phyloP scores from a whole-genome alignment of 2,113 vertebrate species.

The Aphyosemion australe region DNA sequence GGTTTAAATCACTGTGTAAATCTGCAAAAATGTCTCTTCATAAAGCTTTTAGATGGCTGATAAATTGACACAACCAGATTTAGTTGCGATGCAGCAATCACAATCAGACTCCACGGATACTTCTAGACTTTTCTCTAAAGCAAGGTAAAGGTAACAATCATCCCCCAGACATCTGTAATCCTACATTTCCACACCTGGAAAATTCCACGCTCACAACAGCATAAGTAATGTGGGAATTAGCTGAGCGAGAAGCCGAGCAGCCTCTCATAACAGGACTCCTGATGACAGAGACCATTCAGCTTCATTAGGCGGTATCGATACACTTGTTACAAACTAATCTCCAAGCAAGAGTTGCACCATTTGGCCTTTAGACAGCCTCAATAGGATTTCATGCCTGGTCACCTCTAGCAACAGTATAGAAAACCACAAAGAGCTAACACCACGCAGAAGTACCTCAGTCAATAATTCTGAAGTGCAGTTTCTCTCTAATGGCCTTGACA shows the following conservation, averaged over 20 bases:
- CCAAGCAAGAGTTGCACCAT: slow-evolving; percentile 38
- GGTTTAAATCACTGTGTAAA: background rate
- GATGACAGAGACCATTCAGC: slow-evolving; percentile 63
- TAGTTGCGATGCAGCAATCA: slow-evolving; percentile 17
- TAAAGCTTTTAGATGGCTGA: slow-evolving; percentile 1
- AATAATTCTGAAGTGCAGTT: slow-evolving; percentile 44
- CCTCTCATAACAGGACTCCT: slow-evolving; percentile 36
- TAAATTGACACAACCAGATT: slow-evolving; percentile 6
- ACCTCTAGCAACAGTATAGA: slow-evolving; percentile 28
- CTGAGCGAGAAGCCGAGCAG: slow-evolving; percentile 31
- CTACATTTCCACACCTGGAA: background rate
- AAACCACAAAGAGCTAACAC: slow-evolving; percentile 36
- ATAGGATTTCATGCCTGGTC: slow-evolving; percentile 56
- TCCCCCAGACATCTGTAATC: slow-evolving; percentile 1
- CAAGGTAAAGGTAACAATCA: background rate
- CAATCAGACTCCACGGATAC: background rate
- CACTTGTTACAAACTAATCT: slow-evolving; percentile 64
- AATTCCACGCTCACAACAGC: slow-evolving; percentile 15
- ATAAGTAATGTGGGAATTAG: slow-evolving; percentile 32
- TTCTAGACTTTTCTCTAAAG: background rate
- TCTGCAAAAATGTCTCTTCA: slow-evolving; percentile 1
- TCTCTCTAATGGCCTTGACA: slow-evolving; percentile 47
- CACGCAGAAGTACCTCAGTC: slow-evolving; percentile 35
- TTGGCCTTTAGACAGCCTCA: slow-evolving; percentile 58
- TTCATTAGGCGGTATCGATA: slow-evolving; percentile 71